Evolutionary conservation across 2,888 invertebrate genomes (phyloP).

Genomic region (Cantharis lateralis): DNA sequence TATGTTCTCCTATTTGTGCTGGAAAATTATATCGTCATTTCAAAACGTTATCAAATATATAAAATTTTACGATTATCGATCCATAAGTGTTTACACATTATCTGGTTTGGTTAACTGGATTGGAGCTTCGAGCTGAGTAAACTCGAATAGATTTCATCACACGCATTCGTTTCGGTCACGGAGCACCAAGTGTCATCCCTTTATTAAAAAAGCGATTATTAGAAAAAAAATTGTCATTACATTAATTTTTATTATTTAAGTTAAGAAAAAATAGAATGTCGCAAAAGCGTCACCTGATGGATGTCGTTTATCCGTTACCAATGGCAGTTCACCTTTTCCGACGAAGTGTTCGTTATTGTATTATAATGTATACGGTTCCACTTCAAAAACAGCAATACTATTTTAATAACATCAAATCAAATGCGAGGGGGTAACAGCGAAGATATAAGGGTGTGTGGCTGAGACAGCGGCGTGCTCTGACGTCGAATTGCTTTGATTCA

Average conservation of each 20-base stretch:
- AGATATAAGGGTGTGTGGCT: constrained; percentile 33
- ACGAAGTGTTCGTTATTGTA: not conserved
- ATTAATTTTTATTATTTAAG: not conserved
- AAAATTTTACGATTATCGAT: not conserved
- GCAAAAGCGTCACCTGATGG: not conserved
- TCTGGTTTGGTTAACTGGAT: not conserved
- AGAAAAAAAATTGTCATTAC: not conserved
- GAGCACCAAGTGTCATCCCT: not conserved
- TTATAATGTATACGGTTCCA: not conserved
- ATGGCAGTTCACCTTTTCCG: not conserved
- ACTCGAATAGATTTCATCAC: not conserved
- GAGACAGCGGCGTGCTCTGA: constrained; percentile 32
- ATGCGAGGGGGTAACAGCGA: constrained; percentile 25
- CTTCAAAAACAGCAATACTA: not conserved
- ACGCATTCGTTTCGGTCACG: not conserved
- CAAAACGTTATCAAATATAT: not conserved
- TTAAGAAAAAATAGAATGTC: not conserved
- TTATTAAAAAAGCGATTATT: not conserved
- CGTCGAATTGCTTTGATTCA: constrained; percentile 32
- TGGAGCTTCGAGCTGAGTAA: not conserved
- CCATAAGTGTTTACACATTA: not conserved
- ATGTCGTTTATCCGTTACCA: not conserved
- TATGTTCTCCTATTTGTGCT: not conserved
- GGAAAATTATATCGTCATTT: not conserved
- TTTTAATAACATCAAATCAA: constrained; percentile 32